Base-by-base conservation (phyloP, 2,797 vertebrate species). In the Eospalax fontanierii region DNA sequence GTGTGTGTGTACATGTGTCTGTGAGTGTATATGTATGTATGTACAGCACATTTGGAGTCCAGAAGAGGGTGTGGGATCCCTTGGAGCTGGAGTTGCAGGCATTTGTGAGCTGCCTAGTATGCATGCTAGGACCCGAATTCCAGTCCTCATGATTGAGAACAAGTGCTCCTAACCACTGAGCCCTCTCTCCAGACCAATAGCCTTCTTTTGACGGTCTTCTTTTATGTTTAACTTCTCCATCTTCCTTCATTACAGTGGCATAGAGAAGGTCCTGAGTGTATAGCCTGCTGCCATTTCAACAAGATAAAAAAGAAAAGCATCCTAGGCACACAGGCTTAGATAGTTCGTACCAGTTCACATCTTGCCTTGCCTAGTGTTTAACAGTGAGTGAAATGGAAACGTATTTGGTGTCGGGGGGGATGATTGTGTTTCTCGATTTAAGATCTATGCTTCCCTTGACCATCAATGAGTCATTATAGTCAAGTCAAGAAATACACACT, bases 131-230 rank as follows among this genome's bases (percentile, higher is more conserved):
- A 63, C 24, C 22, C 61, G 24, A 63, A 21, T 26, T 63, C 61
- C 19, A 26, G 61, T 63, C 61, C 61, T 63, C 24, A 21, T 59
- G 59, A 16, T 59, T 59, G 59, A 16, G 59, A 59, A 21, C 15
- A 16, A 59, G 59, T 46, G 59, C 15, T 16, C 59, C 16, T 59
- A 59, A 59, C 14, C 59, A 16, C 59, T 59, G 21, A 21, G 59
- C 59, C 21, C 6, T 59, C 59, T 59, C 59, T 59, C 59, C 59
- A 59, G 59, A 7, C 59, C 59, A 7, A 59, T 16, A 59, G 21
- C 75, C 22, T 75, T 83, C 21, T 68, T 94, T 95, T 91, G 75
- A 43, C 82, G 19, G 40, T 71, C 40, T 74, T 78, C 21, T 79
- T 91, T 91, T 82, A 66, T 91, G 38, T 8, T 8, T 83, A 40